Percentiles rank a stretch among this genome's conserved stretches.
These are phyloP conservation scores for Ammodytes dubius DNA, from an alignment of 2,113 vertebrate genomes.

Conservation along the genomic window DNA sequence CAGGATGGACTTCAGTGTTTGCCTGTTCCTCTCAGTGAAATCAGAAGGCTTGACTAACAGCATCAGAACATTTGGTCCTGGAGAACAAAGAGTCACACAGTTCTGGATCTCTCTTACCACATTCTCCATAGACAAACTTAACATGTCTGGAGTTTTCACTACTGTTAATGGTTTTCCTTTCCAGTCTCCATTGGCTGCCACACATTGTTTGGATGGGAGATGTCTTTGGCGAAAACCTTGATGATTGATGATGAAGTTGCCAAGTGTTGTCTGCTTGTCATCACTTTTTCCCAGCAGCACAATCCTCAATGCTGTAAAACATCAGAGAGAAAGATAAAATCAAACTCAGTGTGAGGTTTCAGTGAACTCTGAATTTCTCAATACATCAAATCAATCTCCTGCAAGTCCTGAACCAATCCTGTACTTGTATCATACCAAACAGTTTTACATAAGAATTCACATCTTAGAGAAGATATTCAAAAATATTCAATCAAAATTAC, in stretches of 20 bases:
- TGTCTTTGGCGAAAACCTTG: not conserved
- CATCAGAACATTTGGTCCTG: slow-evolving; percentile 55
- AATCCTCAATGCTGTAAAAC: slow-evolving; percentile 32
- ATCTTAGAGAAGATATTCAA: no score
- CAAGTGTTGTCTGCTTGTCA: not conserved
- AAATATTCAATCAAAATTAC: no score
- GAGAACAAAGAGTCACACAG: slow-evolving; percentile 12
- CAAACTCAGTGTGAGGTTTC: no score
- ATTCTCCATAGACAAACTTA: not conserved
- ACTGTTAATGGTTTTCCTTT: not conserved
- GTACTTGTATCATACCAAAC: no score
- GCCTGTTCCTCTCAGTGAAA: not conserved
- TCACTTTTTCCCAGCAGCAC: slow-evolving; percentile 31
- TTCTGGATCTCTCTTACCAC: not conserved
- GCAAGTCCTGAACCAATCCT: no score
- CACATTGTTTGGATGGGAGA: not conserved
- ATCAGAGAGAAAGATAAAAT: not conserved
- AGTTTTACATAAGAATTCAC: no score
- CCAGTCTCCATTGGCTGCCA: not conserved
- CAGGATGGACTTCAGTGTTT: slow-evolving; percentile 37
- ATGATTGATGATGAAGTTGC: not conserved
- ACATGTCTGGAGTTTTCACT: slow-evolving; percentile 31
- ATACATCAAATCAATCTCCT: no score
- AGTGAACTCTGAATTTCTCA: no score
- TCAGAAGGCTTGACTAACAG: slow-evolving; percentile 43